Evolutionary conservation across 2,113 vertebrate species (phyloP).

Genomic region (Alexandromys fortis): DNA sequence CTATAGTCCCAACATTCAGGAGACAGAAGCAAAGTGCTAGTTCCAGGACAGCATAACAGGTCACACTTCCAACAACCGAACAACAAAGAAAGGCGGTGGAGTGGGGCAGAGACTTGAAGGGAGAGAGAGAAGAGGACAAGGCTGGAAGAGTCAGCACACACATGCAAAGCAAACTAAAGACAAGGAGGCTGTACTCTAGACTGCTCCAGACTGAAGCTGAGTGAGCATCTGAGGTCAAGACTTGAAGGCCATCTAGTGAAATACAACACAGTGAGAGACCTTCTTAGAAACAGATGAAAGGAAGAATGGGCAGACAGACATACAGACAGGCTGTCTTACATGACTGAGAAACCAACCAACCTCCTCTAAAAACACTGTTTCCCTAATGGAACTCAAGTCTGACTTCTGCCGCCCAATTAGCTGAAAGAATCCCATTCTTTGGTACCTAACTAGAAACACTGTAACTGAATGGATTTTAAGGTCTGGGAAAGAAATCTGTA

Average conservation of each 20-base stretch:
- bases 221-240: neutral
- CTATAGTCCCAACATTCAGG: no score
- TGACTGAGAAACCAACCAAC: neutral
- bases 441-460: slow-evolving; percentile 49
- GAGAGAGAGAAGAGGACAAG: neutral
- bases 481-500: neutral
- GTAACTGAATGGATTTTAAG: neutral
- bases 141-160: neutral
- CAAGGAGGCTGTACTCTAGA: neutral
- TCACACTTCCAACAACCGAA: neutral
- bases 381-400: neutral
- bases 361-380: neutral
- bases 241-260: neutral
- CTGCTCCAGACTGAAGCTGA: neutral
- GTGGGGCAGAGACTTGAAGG: neutral
- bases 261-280: neutral
- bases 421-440: slow-evolving; percentile 23
- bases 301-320: neutral
- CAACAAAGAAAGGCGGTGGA: no score
- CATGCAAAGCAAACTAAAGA: no score
- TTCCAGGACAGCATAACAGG: neutral
- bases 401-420: neutral
- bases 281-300: neutral
- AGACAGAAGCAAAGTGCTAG: neutral
- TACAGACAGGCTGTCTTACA: neutral